Percentiles rank a stretch among this genome's conserved stretches.
These are phyloP conservation scores for Muschampia plurimacula DNA, from an alignment of 2,888 invertebrate species.

Conservation along the genomic window DNA sequence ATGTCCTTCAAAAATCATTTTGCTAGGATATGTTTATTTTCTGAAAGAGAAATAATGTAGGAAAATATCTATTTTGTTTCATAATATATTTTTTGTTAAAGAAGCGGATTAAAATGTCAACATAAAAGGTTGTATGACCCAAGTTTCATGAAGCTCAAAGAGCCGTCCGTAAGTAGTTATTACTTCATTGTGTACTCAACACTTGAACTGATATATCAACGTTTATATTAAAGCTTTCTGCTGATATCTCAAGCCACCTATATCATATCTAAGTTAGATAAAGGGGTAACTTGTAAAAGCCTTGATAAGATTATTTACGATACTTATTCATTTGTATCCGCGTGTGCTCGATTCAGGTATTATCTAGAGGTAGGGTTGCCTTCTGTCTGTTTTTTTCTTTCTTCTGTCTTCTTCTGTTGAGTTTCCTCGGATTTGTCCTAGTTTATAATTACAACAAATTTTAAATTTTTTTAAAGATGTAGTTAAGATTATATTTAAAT, in stretches of 20 bases:
- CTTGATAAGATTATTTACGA: conserved; percentile 65
- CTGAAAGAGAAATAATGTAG: no score
- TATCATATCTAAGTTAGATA: conserved; percentile 76
- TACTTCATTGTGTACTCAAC: conserved; percentile 63
- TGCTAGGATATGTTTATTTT: no score
- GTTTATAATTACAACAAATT: no score
- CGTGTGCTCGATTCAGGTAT: conserved; percentile 4
- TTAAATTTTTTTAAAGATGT: no score
- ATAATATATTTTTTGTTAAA: neutral
- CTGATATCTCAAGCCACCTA: conserved; percentile 80
- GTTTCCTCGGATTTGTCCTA: no score
- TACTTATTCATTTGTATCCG: conserved; percentile 45
- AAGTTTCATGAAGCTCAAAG: conserved; percentile 24
- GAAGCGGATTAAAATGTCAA: neutral
- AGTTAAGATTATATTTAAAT: no score
- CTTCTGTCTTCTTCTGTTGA: no score
- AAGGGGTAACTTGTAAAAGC: conserved; percentile 74
- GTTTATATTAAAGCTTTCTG: conserved; percentile 74
- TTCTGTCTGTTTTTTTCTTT: no score
- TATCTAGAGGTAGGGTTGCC: neutral
- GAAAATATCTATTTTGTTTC: no score
- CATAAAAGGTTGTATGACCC: conserved; percentile 16
- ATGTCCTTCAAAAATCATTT: no score
- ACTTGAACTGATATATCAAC: conserved; percentile 71
- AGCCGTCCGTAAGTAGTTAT: conserved; percentile 22